Evolutionary conservation across 1,140 invertebrate genomes (phyloP).

Genomic region (Drosophila murphyi): DNA sequence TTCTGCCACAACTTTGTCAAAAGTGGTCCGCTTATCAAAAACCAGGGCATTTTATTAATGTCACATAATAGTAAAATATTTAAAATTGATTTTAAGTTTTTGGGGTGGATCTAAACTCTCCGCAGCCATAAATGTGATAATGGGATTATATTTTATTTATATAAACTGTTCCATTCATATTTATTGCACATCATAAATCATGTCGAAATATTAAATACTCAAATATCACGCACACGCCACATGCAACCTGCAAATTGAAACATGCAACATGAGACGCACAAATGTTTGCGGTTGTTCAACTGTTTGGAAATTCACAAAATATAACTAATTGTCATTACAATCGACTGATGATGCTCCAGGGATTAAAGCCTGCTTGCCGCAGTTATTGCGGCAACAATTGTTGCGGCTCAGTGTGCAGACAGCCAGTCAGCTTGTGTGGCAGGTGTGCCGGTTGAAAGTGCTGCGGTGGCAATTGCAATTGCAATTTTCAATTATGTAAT

Average conservation of each 20-base stretch:
- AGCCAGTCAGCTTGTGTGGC: not conserved
- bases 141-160: no score
- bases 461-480: conserved; percentile 15
- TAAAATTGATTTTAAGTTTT: no score
- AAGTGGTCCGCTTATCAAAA: no score
- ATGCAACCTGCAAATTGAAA: not conserved
- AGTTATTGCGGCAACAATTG: conserved; percentile 19
- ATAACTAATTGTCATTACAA: conserved; percentile 43
- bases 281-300: conserved; percentile 12
- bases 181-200: not conserved
- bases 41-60: no score
- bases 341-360: conserved; percentile 19
- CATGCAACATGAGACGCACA: conserved; percentile 1
- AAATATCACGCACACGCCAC: conserved; percentile 38
- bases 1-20: no score
- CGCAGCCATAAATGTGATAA: no score
- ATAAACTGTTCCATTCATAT: not conserved
- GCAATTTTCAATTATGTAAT: conserved; percentile 46
- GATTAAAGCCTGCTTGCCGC: conserved; percentile 1
- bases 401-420: not conserved
- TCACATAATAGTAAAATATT: no score
- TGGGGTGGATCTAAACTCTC: no score
- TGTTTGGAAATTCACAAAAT: conserved; percentile 19
- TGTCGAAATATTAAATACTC: not conserved
- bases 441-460: not conserved